A percentile compares a stretch with the other conserved stretches of the same genome.
These are phyloP conservation scores for Adrianichthys oophorus DNA, from an alignment of 2,797 vertebrate genomes.

Conservation along the genomic window DNA sequence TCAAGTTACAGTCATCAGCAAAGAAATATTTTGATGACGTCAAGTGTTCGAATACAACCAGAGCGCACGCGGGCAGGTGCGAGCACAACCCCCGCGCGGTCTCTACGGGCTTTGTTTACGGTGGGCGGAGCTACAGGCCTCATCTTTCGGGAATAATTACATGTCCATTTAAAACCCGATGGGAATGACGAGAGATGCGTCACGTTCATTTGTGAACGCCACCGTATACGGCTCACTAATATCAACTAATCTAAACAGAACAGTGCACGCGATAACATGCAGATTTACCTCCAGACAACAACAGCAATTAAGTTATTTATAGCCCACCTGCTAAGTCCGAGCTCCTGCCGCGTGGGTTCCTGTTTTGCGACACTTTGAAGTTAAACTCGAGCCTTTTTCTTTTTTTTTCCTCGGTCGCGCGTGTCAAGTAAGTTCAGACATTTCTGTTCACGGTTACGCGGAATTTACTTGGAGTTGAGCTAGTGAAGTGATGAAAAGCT, in stretches of 20 bases:
- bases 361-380: constrained; percentile 8
- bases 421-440: constrained; percentile 1
- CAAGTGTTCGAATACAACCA: not conserved
- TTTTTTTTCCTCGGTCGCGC: not conserved
- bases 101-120: constrained; percentile 22
- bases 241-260: too few species aligned
- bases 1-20: too few species aligned
- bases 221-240: too few species aligned
- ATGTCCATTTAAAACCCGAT: too few species aligned
- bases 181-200: constrained; percentile 13
- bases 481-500: constrained; percentile 19
- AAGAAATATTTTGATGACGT: too few species aligned
- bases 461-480: not conserved
- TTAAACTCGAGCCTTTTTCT: not conserved
- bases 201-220: not conserved
- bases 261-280: too few species aligned
- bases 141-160: not conserved
- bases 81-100: too few species aligned
- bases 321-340: constrained; percentile 68
- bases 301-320: constrained; percentile 50
- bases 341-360: constrained; percentile 26
- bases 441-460: not conserved
- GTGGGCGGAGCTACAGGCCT: constrained; percentile 25
- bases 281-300: not conserved
- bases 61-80: not conserved